Conservation (phyloP, 2,797 vertebrate species). For the Hypotaenidia philippensis region DNA sequence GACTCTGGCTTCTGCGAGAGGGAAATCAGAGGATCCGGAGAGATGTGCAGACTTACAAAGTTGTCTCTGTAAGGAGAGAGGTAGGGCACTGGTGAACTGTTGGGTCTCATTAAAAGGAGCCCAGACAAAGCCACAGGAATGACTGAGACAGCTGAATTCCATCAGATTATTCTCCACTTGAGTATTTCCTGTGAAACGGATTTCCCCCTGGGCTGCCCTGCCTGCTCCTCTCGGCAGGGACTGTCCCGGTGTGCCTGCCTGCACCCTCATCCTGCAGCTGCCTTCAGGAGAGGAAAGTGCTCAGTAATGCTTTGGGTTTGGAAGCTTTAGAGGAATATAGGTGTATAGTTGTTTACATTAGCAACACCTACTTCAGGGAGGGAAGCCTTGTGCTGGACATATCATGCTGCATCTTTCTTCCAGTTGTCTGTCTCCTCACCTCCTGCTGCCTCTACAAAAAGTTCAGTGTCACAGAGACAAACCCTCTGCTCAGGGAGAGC, state of each 20-base stretch:
- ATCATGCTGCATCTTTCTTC: neutral
- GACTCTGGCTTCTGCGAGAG: neutral
- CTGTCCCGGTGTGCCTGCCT: neutral
- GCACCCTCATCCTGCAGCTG: neutral
- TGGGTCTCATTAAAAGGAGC: neutral
- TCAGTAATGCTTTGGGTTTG: neutral
- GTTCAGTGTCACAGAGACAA: neutral
- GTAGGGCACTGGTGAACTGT: neutral
- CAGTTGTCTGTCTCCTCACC: neutral
- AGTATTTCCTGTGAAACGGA: neutral
- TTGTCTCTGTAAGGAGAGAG: neutral
- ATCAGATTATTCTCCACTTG: neutral
- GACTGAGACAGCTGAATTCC: neutral
- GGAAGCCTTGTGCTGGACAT: neutral
- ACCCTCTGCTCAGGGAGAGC: neutral
- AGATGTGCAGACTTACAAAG: rapidly evolving
- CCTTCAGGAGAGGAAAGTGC: neutral
- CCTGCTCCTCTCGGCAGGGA: neutral
- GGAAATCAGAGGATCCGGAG: neutral
- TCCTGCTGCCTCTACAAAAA: neutral
- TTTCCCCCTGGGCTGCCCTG: neutral
- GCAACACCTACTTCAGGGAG: neutral
- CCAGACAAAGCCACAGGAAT: neutral
- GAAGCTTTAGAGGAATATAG: neutral
- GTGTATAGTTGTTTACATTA: neutral